These are phyloP conservation scores for Dryococelus australis DNA, from an alignment of 2,888 invertebrate species.

Conservation along the genomic window DNA sequence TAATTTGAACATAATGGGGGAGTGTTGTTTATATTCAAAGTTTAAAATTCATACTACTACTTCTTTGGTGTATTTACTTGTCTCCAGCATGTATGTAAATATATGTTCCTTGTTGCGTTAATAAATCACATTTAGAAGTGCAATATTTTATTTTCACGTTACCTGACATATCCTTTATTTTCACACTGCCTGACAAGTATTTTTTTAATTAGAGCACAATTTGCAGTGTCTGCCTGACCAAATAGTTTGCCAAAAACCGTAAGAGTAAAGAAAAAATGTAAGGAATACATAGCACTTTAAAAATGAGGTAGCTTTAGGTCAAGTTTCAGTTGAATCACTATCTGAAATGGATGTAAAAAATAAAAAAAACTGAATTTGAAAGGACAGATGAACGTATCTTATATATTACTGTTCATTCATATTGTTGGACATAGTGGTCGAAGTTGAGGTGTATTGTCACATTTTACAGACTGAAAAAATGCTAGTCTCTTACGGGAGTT, in stretches of 20 bases:
- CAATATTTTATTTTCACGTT: too few species aligned
- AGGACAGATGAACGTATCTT: conserved; percentile 1
- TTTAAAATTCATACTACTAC: too few species aligned
- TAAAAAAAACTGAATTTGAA: neutral
- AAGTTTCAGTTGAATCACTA: conserved; percentile 17
- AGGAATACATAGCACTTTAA: neutral
- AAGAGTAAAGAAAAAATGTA: conserved; percentile 27
- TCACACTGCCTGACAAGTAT: too few species aligned
- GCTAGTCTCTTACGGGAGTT: conserved; percentile 25
- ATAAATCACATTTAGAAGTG: too few species aligned
- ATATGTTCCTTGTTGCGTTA: too few species aligned
- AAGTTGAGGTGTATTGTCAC: neutral
- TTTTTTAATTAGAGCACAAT: neutral
- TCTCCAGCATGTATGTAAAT: too few species aligned
- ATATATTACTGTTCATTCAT: neutral
- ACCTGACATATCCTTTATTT: too few species aligned
- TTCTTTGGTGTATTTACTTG: too few species aligned
- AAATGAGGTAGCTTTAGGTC: conserved; percentile 18
- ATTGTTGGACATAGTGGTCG: neutral
- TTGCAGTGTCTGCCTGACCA: conserved; percentile 22
- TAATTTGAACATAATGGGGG: too few species aligned
- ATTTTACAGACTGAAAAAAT: conserved; percentile 24
- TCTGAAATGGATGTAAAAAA: neutral
- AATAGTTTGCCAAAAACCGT: neutral
- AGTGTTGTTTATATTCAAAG: too few species aligned